Base-by-base conservation (phyloP, 1,140 invertebrate species). In the Magallana ariakensis region DNA sequence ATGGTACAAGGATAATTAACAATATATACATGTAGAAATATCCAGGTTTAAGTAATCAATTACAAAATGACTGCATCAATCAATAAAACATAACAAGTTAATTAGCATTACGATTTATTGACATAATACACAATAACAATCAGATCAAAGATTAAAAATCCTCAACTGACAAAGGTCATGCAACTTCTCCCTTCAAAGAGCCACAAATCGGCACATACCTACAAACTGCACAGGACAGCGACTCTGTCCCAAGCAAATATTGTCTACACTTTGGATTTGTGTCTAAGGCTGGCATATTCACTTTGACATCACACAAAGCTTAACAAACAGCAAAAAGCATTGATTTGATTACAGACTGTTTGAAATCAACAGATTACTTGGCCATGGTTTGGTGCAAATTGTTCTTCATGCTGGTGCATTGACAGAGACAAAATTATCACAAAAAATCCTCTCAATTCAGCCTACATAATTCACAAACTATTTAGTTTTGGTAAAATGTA, bases 41-140 rank as follows among this genome's bases (percentile, higher is more conserved):
- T 46, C 33, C 33, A 46, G 3, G 5, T 46, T 46, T 4, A 46
- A 46, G 33, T 46, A 46, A 46, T 46, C 33, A 46, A 46, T 46
- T 46, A 46, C 33, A 46, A 46, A 46, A 46, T 46, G 33, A 46
- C 33, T 5, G 3, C 2, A 46, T 46, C 5, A 46, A 46, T 46
- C 33, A 46, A 46, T 46, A 54, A 8, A 82, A 55, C n/a, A 82
- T 6, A 54, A 82, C 46, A 82, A 82, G 8, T 54, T 3, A 82
- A 54, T 16, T 56, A 82, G 80, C 46, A 54, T 55, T 82, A 82
- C 19, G 33, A 82, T 82, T 82, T 82, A 82, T 82, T 82, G 80
- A 82, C 80, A 56, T 82, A 82, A 82, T 54, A 82, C 80, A 82
- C 55, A 55, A 82, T 82, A 82, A 82, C 80, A 82, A 82, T 82